phyloP scores from a whole-genome alignment of 2,888 invertebrate species.

The Ptilodon capucinus region DNA sequence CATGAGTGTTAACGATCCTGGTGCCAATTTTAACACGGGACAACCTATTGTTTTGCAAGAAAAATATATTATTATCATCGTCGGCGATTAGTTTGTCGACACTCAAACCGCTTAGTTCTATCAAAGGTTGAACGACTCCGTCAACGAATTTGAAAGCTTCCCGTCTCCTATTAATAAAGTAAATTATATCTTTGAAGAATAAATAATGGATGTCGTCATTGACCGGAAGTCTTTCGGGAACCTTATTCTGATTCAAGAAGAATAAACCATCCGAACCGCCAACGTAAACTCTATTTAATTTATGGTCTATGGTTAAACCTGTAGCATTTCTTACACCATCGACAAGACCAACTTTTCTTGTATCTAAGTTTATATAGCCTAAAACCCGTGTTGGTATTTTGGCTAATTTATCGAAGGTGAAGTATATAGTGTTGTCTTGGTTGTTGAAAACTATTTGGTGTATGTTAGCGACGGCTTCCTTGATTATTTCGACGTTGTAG shows the following conservation, averaged over 20 bases:
- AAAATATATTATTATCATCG: slow-evolving; percentile 65
- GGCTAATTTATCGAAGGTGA: slow-evolving; percentile 61
- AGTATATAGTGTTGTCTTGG: slow-evolving; percentile 64
- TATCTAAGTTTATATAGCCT: slow-evolving; percentile 55
- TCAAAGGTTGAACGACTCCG: slow-evolving; percentile 45
- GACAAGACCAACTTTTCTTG: slow-evolving; percentile 45
- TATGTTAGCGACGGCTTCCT: slow-evolving; percentile 62
- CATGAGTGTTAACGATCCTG: slow-evolving; percentile 55
- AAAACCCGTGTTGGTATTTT: slow-evolving; percentile 41
- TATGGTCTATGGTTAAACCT: slow-evolving; percentile 59
- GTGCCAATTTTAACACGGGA: slow-evolving; percentile 62
- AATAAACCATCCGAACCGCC: slow-evolving; percentile 65
- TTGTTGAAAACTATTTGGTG: slow-evolving; percentile 55
- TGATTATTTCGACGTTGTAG: slow-evolving; percentile 58
- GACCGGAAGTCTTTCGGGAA: slow-evolving; percentile 57
- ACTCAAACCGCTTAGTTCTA: slow-evolving; percentile 47
- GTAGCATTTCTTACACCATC: slow-evolving; percentile 66
- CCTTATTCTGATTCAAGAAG: slow-evolving; percentile 52
- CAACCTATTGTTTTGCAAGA: slow-evolving; percentile 47
- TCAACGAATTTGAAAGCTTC: slow-evolving; percentile 60
- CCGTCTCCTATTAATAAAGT: slow-evolving; percentile 52
- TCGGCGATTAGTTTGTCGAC: slow-evolving; percentile 61
- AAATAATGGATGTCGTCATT: slow-evolving; percentile 56
- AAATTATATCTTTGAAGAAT: slow-evolving; percentile 59
- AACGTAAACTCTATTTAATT: slow-evolving; percentile 56